These are phyloP conservation scores for Sarotherodon lohbergeri DNA, from an alignment of 2,113 vertebrate genomes.

Conservation along the genomic window DNA sequence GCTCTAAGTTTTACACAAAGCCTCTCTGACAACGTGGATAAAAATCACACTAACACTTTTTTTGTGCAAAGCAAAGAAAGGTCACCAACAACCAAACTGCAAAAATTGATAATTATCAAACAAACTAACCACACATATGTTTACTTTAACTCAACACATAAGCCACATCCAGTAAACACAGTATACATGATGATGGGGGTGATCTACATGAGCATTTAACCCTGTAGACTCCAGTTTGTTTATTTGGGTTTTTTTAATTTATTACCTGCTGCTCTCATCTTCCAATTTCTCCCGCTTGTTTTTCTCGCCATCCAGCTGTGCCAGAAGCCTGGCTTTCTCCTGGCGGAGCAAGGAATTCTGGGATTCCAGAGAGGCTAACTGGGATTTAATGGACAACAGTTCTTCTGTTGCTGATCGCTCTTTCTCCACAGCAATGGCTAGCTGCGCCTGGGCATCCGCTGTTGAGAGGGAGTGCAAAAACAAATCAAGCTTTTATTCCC, in stretches of 20 bases:
- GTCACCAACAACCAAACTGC: background rate
- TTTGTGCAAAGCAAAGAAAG: background rate
- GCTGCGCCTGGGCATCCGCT: conserved; percentile 88
- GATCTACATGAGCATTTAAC: background rate
- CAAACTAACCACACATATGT: background rate
- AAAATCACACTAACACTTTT: background rate
- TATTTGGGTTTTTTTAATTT: fast-evolving
- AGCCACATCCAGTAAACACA: background rate
- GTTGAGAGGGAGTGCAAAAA: background rate
- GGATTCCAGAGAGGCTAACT: conserved; percentile 85
- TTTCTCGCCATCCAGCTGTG: conserved; percentile 85
- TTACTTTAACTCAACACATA: background rate
- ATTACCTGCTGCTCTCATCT: conserved; percentile 87
- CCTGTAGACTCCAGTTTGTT: background rate
- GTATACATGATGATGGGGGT: background rate
- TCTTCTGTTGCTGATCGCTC: conserved; percentile 89
- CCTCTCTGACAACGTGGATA: background rate
- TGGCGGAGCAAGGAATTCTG: conserved; percentile 89
- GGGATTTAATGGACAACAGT: conserved; percentile 80
- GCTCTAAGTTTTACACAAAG: background rate
- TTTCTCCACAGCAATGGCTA: conserved; percentile 89
- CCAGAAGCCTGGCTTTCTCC: conserved; percentile 84
- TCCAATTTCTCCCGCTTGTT: conserved; percentile 83
- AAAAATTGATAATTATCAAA: background rate
- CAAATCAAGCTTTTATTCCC: background rate